Percentiles rank a stretch among this genome's conserved stretches.
These are phyloP conservation scores for Cromileptes altivelis DNA, from an alignment of 2,113 vertebrate genomes.

Conservation along the genomic window DNA sequence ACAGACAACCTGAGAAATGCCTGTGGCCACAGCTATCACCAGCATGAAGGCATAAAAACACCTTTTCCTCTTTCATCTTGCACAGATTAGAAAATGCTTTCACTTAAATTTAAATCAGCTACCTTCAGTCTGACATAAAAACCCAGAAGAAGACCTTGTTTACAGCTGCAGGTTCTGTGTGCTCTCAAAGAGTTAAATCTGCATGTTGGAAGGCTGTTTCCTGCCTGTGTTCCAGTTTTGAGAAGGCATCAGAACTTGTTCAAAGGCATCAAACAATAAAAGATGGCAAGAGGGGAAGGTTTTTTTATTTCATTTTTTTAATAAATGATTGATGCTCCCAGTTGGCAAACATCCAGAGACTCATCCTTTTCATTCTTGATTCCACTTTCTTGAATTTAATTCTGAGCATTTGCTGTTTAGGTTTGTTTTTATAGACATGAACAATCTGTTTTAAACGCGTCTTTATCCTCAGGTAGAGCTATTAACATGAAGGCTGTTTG, in stretches of 20 bases:
- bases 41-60: not conserved
- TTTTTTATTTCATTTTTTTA: constrained; percentile 8
- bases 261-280: constrained; percentile 66
- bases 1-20: no score
- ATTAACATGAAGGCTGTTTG: constrained; percentile 12
- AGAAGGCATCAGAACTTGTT: constrained; percentile 58
- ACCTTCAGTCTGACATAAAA: not conserved
- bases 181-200: constrained; percentile 31
- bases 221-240: constrained; percentile 56
- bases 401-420: constrained; percentile 36
- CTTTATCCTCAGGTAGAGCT: not conserved
- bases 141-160: not conserved
- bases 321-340: constrained; percentile 63
- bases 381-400: constrained; percentile 34
- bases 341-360: constrained; percentile 57
- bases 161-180: constrained; percentile 6
- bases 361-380: constrained; percentile 47
- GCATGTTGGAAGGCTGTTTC: constrained; percentile 30
- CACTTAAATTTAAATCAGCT: not conserved
- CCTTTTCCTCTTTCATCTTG: not conserved
- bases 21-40: no score
- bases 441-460: constrained; percentile 30
- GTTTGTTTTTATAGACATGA: constrained; percentile 36
- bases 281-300: constrained; percentile 45
- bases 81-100: not conserved